These are phyloP conservation scores for Meteorus cinctellus DNA, from an alignment of 2,888 invertebrate species.

Conservation along the genomic window DNA sequence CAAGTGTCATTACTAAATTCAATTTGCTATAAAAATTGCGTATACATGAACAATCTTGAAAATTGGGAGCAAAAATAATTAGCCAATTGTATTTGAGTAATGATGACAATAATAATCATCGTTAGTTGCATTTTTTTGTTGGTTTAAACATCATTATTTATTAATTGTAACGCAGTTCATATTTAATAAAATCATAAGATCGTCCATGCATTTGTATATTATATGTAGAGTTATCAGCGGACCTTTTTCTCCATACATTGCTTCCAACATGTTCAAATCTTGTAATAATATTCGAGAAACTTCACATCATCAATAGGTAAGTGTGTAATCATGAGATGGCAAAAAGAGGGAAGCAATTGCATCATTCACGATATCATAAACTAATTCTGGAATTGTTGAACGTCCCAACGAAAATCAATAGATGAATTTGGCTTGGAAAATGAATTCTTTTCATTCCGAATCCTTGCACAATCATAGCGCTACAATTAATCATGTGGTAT, in stretches of 20 bases:
- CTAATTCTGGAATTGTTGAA: neutral
- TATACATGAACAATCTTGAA: neutral
- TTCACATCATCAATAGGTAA: neutral
- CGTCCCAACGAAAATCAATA: neutral
- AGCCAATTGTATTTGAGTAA: slow-evolving; percentile 28
- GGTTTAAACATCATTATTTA: slow-evolving; percentile 35
- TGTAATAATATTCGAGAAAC: neutral
- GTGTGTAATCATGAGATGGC: neutral
- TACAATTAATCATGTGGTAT: neutral
- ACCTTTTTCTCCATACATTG: neutral
- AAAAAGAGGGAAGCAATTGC: neutral
- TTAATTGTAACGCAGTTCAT: slow-evolving; percentile 44
- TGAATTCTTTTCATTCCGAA: neutral
- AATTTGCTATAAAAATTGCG: slow-evolving; percentile 20
- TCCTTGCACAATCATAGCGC: neutral
- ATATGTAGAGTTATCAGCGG: neutral
- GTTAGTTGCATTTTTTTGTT: slow-evolving; percentile 35
- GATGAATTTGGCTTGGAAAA: neutral
- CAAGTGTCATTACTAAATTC: slow-evolving; percentile 23
- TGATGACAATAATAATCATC: slow-evolving; percentile 43
- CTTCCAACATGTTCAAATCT: neutral
- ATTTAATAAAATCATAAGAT: slow-evolving; percentile 41
- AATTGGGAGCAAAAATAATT: neutral
- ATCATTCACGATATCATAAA: neutral
- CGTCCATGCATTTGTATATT: slow-evolving; percentile 25